Conservation (phyloP, 2,888 invertebrate species). For the Druceiella hillmani region DNA sequence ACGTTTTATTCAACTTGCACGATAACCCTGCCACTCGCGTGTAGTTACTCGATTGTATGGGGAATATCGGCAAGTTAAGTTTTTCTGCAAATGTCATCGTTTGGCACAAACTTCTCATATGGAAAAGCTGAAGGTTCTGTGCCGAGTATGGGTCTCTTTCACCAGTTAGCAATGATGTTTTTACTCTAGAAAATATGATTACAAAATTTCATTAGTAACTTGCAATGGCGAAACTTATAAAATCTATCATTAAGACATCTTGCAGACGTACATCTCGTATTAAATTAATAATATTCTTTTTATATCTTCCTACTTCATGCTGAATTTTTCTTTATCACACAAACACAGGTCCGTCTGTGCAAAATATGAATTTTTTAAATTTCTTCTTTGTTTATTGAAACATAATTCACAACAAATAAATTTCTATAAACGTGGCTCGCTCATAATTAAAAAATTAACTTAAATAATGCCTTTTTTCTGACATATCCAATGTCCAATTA, state of each 20-base stretch:
- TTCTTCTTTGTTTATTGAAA: no score
- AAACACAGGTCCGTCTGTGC: no score
- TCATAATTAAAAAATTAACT: no score
- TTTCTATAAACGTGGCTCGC: no score
- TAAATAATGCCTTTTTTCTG: no score
- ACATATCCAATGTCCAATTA: no score
- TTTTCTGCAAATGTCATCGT: conserved; percentile 39
- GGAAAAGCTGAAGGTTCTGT: conserved; percentile 42
- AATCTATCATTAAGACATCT: neutral
- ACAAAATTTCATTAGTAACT: neutral
- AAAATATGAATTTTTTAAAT: no score
- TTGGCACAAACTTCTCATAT: conserved; percentile 38
- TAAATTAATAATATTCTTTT: no score
- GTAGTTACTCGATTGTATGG: conserved; percentile 30
- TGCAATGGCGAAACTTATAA: neutral
- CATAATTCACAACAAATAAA: no score
- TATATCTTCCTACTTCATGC: no score
- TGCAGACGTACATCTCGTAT: no score
- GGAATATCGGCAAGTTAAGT: conserved; percentile 35
- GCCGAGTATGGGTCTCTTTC: conserved; percentile 52
- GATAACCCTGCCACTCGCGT: conserved; percentile 43
- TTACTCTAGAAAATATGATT: conserved; percentile 30
- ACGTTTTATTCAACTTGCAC: conserved; percentile 37
- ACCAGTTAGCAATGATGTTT: conserved; percentile 41
- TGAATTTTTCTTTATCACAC: no score